These are phyloP conservation scores for Cossypha polioptera DNA, from an alignment of 2,797 vertebrate genomes.

Conservation along the genomic window DNA sequence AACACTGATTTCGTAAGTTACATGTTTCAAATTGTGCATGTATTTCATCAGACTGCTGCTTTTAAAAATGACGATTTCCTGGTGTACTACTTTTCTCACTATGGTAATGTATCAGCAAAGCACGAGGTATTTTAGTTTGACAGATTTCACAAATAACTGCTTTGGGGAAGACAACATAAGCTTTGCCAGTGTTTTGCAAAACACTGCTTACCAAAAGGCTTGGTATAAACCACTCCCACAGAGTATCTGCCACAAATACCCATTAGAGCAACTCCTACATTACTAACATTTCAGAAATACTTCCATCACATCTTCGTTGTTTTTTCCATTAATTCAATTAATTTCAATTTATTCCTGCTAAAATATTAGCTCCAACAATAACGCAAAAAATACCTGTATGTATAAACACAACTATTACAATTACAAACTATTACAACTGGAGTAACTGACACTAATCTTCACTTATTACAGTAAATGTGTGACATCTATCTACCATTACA, in stretches of 20 bases:
- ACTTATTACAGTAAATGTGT: constrained; percentile 48
- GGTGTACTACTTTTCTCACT: constrained; percentile 19
- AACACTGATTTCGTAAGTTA: background rate
- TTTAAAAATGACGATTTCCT: background rate
- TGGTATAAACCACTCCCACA: constrained; percentile 9
- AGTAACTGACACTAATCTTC: constrained; percentile 39
- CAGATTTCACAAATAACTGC: constrained; percentile 25
- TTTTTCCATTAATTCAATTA: background rate
- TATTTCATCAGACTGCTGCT: constrained; percentile 17
- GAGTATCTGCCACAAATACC: background rate
- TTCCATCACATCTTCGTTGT: background rate
- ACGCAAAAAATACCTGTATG: background rate
- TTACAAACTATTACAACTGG: background rate
- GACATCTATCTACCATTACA: constrained; percentile 61
- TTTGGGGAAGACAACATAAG: constrained; percentile 21
- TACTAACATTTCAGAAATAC: background rate
- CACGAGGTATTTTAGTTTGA: constrained; percentile 18
- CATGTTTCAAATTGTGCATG: background rate
- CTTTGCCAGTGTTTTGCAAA: constrained; percentile 32
- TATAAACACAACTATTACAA: constrained; percentile 30
- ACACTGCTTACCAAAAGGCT: constrained; percentile 13
- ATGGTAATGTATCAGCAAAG: background rate
- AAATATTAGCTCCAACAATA: constrained; percentile 3
- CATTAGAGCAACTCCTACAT: background rate
- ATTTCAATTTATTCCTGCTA: background rate